phyloP scores from a whole-genome alignment of 2,888 invertebrate genomes.

The Drosophila pullipes region DNA sequence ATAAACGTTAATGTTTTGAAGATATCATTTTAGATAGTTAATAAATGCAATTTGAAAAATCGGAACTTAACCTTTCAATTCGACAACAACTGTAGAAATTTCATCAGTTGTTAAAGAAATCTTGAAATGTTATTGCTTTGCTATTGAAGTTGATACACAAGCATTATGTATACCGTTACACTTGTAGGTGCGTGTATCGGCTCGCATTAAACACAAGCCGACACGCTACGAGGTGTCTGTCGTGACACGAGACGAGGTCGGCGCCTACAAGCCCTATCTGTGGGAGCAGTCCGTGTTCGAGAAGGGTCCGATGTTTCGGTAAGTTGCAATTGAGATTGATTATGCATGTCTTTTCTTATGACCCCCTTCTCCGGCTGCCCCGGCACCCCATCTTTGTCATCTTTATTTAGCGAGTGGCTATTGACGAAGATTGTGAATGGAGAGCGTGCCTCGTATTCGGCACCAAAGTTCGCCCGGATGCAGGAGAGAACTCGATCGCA shows the following conservation, averaged over 20 bases:
- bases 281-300: slow-evolving; percentile 98
- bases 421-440: slow-evolving; percentile 97
- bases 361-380: not conserved
- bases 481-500: slow-evolving; percentile 96
- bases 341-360: not conserved
- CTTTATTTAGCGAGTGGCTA: slow-evolving; percentile 90
- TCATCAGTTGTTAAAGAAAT: too few species aligned
- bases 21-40: not conserved
- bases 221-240: slow-evolving; percentile 96
- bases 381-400: not conserved
- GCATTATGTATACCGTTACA: not conserved
- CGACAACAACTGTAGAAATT: not conserved
- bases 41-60: not conserved
- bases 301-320: slow-evolving; percentile 97
- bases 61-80: not conserved
- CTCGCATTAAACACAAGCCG: slow-evolving; percentile 93
- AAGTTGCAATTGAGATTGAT: slow-evolving; percentile 33
- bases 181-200: slow-evolving; percentile 92
- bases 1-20: too few species aligned
- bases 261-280: slow-evolving; percentile 97
- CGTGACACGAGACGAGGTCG: slow-evolving; percentile 96
- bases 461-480: slow-evolving; percentile 97
- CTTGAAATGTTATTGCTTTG: not conserved
- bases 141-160: not conserved
- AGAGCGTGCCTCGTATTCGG: slow-evolving; percentile 96